phyloP scores from a whole-genome alignment of 2,113 vertebrate genomes.

The Corvus cornix region DNA sequence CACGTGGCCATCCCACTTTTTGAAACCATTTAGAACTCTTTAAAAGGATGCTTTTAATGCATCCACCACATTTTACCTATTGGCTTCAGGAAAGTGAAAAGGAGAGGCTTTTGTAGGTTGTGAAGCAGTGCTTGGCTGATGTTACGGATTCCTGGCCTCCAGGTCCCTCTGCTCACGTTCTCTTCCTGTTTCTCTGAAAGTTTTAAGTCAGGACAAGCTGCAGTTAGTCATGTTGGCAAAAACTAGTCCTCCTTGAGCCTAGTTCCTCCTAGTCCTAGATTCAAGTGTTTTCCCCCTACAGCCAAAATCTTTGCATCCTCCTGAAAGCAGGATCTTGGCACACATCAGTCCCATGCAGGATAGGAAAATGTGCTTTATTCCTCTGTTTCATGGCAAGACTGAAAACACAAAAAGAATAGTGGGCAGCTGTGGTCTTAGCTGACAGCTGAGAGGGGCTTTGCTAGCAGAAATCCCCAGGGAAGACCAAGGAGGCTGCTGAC shows the following conservation, averaged over 20 bases:
- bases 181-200: not conserved
- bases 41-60: not conserved
- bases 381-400: not conserved
- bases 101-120: not conserved
- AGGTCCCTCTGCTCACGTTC: not conserved
- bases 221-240: not conserved
- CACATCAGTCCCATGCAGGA: not conserved
- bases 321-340: not conserved
- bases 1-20: not conserved
- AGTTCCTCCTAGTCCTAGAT: not conserved
- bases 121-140: not conserved
- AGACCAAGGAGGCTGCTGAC: not conserved
- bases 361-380: not conserved
- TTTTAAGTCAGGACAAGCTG: not conserved
- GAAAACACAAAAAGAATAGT: not conserved
- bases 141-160: not conserved
- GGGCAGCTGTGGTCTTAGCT: not conserved
- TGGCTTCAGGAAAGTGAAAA: not conserved
- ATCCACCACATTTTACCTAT: not conserved
- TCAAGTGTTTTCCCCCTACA: not conserved
- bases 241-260: not conserved
- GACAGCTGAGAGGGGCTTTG: not conserved
- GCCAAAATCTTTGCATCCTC: not conserved
- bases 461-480: not conserved
- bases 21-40: not conserved